A percentile compares a stretch with the other conserved stretches of the same genome.
Evolutionary conservation across 2,888 invertebrate genomes (phyloP).

Genomic region (Macrophya alboannulata): DNA sequence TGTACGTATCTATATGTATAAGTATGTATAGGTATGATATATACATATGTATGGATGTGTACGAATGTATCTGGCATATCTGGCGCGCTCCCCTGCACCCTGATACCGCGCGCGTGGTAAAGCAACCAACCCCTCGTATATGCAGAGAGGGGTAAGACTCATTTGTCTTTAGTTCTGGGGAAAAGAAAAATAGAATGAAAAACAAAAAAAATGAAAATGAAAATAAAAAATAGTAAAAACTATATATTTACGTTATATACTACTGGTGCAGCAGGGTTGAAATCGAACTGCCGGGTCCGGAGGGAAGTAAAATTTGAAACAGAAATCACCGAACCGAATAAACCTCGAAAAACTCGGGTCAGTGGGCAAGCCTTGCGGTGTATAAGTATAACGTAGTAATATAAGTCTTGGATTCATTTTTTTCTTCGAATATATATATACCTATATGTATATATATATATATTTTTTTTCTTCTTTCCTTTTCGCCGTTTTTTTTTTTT

Average conservation of each 20-base stretch:
- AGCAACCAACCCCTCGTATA: conserved; percentile 27
- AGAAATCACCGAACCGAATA: conserved; percentile 44
- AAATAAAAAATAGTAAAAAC: background rate
- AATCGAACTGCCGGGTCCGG: background rate
- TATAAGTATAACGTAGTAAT: conserved; percentile 42
- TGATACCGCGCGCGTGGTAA: background rate
- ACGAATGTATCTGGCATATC: conserved; percentile 19
- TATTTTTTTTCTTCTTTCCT: background rate
- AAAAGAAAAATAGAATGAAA: too few species aligned
- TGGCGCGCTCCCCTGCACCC: conserved; percentile 23
- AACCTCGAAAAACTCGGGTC: conserved; percentile 38
- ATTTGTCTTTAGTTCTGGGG: conserved; percentile 42
- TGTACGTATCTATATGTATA: background rate
- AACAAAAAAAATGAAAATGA: background rate
- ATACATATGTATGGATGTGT: background rate
- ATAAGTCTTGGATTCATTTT: conserved; percentile 37
- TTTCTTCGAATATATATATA: too few species aligned
- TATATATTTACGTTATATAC: conserved; percentile 5
- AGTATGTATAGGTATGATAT: background rate
- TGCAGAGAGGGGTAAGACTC: conserved; percentile 46
- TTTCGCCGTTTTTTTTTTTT: background rate
- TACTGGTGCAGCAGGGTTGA: background rate
- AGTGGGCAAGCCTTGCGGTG: conserved; percentile 35
- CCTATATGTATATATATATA: too few species aligned
- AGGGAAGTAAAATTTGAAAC: conserved; percentile 19